phyloP scores from a whole-genome alignment of 2,888 invertebrate genomes.

The Camptogramma bilineatum region DNA sequence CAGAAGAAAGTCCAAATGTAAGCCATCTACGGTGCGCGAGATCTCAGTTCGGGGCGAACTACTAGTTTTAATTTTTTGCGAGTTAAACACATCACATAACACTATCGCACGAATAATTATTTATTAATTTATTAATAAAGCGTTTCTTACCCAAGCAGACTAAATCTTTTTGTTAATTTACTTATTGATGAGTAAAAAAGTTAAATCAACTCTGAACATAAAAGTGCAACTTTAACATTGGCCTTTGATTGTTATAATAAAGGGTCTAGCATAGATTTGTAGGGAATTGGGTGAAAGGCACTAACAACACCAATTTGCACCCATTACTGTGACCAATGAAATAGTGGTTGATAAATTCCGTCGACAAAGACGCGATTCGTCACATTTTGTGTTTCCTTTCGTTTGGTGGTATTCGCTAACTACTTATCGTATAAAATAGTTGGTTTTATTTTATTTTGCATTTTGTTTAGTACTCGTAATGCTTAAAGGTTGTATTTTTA shows the following conservation, averaged over 20 bases:
- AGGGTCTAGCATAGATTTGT: constrained; percentile 9
- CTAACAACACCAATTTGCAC: constrained; percentile 67
- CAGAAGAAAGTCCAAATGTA: no score
- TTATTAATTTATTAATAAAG: no score
- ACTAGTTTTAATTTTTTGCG: no score
- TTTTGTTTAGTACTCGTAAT: not conserved
- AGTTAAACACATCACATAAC: no score
- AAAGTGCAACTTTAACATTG: not conserved
- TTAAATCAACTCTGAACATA: not conserved
- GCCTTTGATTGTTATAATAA: no score
- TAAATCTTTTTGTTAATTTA: no score
- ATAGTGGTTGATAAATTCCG: constrained; percentile 59
- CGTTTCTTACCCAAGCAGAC: no score
- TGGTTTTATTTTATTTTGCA: constrained; percentile 30
- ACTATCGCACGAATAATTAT: no score
- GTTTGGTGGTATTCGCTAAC: constrained; percentile 43
- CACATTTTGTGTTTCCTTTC: constrained; percentile 56
- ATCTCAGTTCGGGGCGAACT: no score
- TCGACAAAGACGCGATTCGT: constrained; percentile 60
- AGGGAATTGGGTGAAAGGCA: constrained; percentile 70
- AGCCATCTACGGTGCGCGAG: no score
- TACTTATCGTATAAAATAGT: not conserved
- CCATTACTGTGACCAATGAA: constrained; percentile 63
- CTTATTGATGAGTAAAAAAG: no score
- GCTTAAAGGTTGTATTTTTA: not conserved